Evolutionary conservation across 2,797 vertebrate species (phyloP), one percentile per base, ranked within the genome.

Genomic region (Champsocephalus gunnari): DNA sequence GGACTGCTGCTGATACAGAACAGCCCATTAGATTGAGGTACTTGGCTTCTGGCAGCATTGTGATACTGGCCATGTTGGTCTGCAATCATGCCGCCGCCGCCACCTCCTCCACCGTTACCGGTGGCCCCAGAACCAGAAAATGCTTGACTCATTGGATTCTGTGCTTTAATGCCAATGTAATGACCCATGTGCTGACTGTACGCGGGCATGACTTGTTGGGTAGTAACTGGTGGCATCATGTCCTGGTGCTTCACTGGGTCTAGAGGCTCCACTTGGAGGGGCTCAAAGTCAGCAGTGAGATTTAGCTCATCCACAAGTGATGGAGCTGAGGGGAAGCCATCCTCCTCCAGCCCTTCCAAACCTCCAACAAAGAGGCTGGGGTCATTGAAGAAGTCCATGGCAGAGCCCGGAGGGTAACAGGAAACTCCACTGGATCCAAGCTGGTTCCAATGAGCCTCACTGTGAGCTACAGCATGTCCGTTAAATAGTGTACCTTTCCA

Each of bases 361-460:
- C 96, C 96, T 83, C 96, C 97, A 75, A 96, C 96, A 93, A 99
- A 99, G 90, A 99, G 96, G 94, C 94, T 98, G 75, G 97, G 95
- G 89, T 99, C 98, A 82, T 97, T 96, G 88, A 99, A 99, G 91
- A 98, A 98, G 93, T 99, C 98, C 98, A 99, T 99, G 95, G 96
- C 96, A 88, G 94, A 96, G 92, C 95, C 94, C 67, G 93, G 95
- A 94, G 94, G 94, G 89, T 92, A 93, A 93, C 81, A 49, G 79
- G 68, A 88, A 38, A 86, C 86, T 79, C 88, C 90, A 85, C 92
- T 81, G 93, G 89, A 88, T 94, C 77, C 87, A 90, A 89, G 87
- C 88, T 93, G 94, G 89, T 92, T 92, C 92, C 82, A 80, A 80
- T 88, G 88, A 92, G 34, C 44, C 81, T 93, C 88, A 92, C 88